A percentile compares a stretch with the other conserved stretches of the same genome.
Evolutionary conservation across 2,797 vertebrate species (phyloP).

Genomic region (Chelonia mydas): DNA sequence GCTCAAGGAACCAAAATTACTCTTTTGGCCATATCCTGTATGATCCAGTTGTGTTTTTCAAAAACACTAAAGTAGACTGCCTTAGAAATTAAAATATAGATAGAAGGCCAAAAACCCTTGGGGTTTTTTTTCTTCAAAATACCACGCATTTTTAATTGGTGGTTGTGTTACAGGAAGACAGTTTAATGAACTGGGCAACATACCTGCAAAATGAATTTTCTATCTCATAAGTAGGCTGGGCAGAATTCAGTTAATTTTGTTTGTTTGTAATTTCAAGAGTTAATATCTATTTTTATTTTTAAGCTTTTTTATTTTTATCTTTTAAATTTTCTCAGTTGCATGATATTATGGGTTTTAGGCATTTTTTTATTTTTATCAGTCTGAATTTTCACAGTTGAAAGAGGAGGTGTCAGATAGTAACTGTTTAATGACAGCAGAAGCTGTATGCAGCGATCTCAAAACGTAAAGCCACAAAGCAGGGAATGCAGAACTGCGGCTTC

Average conservation of each 20-base stretch:
- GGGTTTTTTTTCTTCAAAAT: neutral
- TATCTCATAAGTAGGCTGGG: neutral
- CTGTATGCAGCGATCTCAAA: neutral
- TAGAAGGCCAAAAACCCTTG: neutral
- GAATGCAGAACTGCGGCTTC: neutral
- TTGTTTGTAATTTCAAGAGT: too few relatives aligned
- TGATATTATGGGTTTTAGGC: too few relatives aligned
- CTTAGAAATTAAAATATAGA: neutral
- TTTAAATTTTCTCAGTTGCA: too few relatives aligned
- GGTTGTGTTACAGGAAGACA: neutral
- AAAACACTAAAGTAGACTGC: neutral
- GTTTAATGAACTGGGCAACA: neutral
- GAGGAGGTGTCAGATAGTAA: neutral
- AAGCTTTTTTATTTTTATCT: neutral
- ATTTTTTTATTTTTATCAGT: neutral
- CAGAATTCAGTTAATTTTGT: neutral
- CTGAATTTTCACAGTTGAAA: neutral
- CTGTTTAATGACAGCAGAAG: neutral
- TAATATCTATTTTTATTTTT: neutral
- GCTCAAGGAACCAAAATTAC: neutral
- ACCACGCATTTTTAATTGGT: neutral
- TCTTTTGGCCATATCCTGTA: neutral
- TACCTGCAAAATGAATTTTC: neutral
- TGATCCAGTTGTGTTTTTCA: conserved; percentile 1
- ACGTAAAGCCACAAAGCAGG: neutral